Evolutionary conservation across 2,888 invertebrate genomes (phyloP).

Genomic region (Drosophila atripex): DNA sequence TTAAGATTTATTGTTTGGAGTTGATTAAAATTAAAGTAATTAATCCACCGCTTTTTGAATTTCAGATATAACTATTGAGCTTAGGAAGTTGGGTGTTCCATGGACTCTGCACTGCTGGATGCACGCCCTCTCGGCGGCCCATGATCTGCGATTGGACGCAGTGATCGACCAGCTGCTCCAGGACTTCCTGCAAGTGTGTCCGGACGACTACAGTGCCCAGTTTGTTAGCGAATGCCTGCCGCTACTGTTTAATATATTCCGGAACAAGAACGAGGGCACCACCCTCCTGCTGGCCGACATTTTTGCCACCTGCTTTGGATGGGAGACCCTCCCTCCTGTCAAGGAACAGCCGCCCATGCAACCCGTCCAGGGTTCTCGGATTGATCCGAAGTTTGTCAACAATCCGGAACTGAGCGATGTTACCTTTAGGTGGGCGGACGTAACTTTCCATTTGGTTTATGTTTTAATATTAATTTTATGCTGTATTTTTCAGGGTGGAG

Average conservation of each 20-base stretch:
- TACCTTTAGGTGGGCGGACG: slow-evolving; percentile 87
- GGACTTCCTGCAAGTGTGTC: slow-evolving; percentile 95
- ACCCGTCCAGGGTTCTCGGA: slow-evolving; percentile 88
- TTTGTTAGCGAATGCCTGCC: slow-evolving; percentile 96
- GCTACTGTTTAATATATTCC: slow-evolving; percentile 93
- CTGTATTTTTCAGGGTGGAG: slow-evolving; percentile 87
- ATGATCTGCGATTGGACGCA: slow-evolving; percentile 91
- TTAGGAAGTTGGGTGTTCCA: slow-evolving; percentile 92
- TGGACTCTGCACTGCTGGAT: slow-evolving; percentile 98
- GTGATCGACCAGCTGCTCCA: slow-evolving; percentile 94
- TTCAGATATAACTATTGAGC: slow-evolving; percentile 93
- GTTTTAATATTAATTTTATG: neutral
- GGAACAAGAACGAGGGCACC: slow-evolving; percentile 96
- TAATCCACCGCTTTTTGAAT: too few species aligned
- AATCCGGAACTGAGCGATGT: slow-evolving; percentile 96
- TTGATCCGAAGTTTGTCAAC: slow-evolving; percentile 96
- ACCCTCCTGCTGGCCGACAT: slow-evolving; percentile 94
- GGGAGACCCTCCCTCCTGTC: slow-evolving; percentile 92
- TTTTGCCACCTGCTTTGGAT: slow-evolving; percentile 94
- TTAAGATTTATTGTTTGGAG: slow-evolving; percentile 1
- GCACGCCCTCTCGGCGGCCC: slow-evolving; percentile 93
- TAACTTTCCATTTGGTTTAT: neutral
- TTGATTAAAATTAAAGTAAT: neutral
- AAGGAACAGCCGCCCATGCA: slow-evolving; percentile 87
- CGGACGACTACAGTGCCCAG: slow-evolving; percentile 94